phyloP scores from a whole-genome alignment of 2,888 invertebrate genomes.

The Heliconius sara region DNA sequence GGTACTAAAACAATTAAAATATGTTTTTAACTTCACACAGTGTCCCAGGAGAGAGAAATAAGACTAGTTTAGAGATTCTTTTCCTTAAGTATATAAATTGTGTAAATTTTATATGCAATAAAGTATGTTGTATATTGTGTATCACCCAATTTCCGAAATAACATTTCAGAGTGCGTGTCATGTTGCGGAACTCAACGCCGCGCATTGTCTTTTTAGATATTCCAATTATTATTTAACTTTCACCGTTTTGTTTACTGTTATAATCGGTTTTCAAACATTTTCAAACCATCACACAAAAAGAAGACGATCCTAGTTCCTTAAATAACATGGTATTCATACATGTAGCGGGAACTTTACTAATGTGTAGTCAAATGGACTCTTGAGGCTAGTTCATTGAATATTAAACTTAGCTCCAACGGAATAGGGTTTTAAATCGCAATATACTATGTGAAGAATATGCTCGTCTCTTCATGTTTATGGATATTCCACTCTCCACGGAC shows the following conservation, averaged over 20 bases:
- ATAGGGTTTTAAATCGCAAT: conserved; percentile 63
- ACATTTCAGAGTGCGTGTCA: too few species aligned
- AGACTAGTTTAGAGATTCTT: too few species aligned
- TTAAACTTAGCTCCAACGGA: conserved; percentile 59
- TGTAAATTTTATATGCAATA: too few species aligned
- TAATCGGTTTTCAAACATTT: too few species aligned
- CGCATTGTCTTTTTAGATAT: background rate
- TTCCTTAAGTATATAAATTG: too few species aligned
- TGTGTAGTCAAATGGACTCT: conserved; percentile 83
- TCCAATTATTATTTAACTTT: too few species aligned
- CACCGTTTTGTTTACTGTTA: too few species aligned
- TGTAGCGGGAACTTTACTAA: conserved; percentile 79
- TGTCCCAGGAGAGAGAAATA: too few species aligned
- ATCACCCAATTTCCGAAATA: too few species aligned
- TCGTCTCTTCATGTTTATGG: conserved; percentile 80
- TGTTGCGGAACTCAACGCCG: background rate
- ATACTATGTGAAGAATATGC: conserved; percentile 62
- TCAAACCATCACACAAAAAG: background rate
- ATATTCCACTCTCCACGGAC: conserved; percentile 63
- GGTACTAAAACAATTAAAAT: too few species aligned
- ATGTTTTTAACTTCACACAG: too few species aligned
- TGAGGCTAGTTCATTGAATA: conserved; percentile 67
- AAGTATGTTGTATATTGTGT: too few species aligned
- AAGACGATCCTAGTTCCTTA: conserved; percentile 9
- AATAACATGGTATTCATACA: conserved; percentile 61